Evolutionary conservation across 2,113 vertebrate genomes (phyloP).

Genomic region (Sebastes schlegelii): DNA sequence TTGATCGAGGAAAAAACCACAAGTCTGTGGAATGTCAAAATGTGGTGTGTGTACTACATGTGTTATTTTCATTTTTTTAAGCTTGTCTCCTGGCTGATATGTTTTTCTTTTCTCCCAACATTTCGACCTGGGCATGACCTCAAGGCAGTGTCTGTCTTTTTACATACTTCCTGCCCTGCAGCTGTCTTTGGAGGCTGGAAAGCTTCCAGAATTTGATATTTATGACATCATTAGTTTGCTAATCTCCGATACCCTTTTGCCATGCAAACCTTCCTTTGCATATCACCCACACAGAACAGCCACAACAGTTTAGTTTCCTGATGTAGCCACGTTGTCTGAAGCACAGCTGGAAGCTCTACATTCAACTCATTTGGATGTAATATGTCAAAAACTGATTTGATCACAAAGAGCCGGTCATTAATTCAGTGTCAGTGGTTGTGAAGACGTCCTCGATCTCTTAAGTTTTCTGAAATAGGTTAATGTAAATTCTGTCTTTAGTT

Average conservation of each 20-base stretch:
- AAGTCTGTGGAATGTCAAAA: slow-evolving; percentile 5
- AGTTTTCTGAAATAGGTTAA: neutral
- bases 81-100: neutral
- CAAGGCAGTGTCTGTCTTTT: slow-evolving; percentile 3
- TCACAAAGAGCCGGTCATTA: neutral
- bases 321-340: neutral
- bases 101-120: slow-evolving; percentile 9
- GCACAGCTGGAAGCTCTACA: neutral
- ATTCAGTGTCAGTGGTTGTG: neutral
- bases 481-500: neutral
- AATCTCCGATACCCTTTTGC: slow-evolving; percentile 65
- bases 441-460: neutral
- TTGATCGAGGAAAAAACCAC: neutral
- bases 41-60: neutral
- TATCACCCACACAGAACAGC: slow-evolving; percentile 45
- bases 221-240: slow-evolving; percentile 52
- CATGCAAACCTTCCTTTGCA: slow-evolving; percentile 72
- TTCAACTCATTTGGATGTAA: neutral
- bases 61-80: neutral
- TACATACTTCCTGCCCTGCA: slow-evolving; percentile 34
- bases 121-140: slow-evolving; percentile 46
- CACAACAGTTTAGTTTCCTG: slow-evolving; percentile 35
- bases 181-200: slow-evolving; percentile 9
- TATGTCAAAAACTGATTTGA: neutral
- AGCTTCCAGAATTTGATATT: slow-evolving; percentile 67